Evolutionary conservation across 53 echinoderm and acorn worm genomes (phyloP).

Genomic region (Crossaster papposus): DNA sequence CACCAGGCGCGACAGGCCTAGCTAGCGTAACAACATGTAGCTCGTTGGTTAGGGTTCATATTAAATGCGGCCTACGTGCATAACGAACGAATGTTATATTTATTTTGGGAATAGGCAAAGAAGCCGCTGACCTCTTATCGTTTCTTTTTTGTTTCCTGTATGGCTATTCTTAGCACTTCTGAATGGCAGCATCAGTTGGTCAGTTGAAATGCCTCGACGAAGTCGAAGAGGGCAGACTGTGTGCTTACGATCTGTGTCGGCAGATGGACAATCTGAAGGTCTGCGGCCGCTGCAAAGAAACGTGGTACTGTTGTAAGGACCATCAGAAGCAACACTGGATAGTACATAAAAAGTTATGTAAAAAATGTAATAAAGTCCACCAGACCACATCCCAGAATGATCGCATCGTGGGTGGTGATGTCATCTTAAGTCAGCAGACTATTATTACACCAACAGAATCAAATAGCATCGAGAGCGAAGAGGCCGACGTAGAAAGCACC

Average conservation of each 20-base stretch:
- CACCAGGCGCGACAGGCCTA: no score
- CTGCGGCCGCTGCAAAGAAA: constrained; percentile 73
- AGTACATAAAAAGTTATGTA: constrained; percentile 72
- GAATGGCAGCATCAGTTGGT: background rate
- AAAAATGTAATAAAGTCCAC: no score
- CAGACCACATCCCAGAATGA: background rate
- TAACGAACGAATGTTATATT: no score
- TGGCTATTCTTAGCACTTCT: background rate
- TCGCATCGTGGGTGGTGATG: background rate
- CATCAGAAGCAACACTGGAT: constrained; percentile 80
- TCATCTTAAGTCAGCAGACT: background rate
- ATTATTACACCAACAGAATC: background rate
- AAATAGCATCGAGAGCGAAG: background rate
- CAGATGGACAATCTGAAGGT: constrained; percentile 63
- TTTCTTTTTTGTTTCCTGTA: background rate
- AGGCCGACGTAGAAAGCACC: constrained; percentile 3
- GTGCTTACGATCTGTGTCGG: constrained; percentile 72
- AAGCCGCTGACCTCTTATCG: no score
- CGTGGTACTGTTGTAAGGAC: constrained; percentile 77
- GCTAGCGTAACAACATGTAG: no score
- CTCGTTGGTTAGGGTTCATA: no score
- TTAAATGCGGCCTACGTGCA: background rate
- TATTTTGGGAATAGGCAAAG: no score
- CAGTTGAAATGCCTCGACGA: background rate
- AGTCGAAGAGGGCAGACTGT: constrained; percentile 1